phyloP scores from a whole-genome alignment of 2,888 invertebrate genomes.

The Lithosia quadra region DNA sequence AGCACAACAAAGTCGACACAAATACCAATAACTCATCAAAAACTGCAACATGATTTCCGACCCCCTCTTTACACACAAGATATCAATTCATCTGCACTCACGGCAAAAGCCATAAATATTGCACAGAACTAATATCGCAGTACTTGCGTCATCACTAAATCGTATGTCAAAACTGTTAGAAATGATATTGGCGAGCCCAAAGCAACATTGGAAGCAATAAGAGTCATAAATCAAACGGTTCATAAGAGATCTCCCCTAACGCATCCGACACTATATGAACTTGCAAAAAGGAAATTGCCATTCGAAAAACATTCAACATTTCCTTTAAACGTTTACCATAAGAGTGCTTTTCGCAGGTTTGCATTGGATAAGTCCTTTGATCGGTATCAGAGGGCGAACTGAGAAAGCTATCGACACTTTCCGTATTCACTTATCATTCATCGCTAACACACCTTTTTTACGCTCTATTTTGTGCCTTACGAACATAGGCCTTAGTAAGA shows the following conservation, averaged over 20 bases:
- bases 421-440: slow-evolving; percentile 73
- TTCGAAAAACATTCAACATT: slow-evolving; percentile 69
- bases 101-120: slow-evolving; percentile 58
- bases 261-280: slow-evolving; percentile 74
- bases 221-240: slow-evolving; percentile 74
- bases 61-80: slow-evolving; percentile 37
- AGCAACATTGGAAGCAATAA: slow-evolving; percentile 61
- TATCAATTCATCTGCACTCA: slow-evolving; percentile 45
- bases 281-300: slow-evolving; percentile 71
- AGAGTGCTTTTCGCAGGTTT: slow-evolving; percentile 69
- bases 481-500: slow-evolving; percentile 27
- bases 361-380: slow-evolving; percentile 72
- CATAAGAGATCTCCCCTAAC: slow-evolving; percentile 69
- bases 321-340: slow-evolving; percentile 60
- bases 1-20: slow-evolving; percentile 18
- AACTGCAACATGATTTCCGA: slow-evolving; percentile 24
- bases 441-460: slow-evolving; percentile 45
- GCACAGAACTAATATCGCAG: slow-evolving; percentile 67
- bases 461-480: slow-evolving; percentile 65
- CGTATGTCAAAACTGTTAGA: slow-evolving; percentile 66
- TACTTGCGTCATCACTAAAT: slow-evolving; percentile 59
- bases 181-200: slow-evolving; percentile 67
- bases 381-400: slow-evolving; percentile 75
- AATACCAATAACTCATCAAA: slow-evolving; percentile 19
- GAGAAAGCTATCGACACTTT: slow-evolving; percentile 78